phyloP scores from a whole-genome alignment of 2,888 invertebrate species.

The Brachyptera risi region DNA sequence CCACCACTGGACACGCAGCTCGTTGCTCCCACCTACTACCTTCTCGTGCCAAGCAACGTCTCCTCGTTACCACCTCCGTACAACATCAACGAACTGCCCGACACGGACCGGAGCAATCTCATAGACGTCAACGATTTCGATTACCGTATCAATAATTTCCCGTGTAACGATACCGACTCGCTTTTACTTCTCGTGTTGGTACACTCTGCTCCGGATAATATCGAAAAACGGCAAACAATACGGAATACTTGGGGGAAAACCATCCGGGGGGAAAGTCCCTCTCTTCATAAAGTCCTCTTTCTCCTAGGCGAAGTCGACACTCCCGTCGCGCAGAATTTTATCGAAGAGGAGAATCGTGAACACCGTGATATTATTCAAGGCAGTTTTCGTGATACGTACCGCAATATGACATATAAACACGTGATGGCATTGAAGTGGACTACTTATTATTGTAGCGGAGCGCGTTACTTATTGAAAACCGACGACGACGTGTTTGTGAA shows the following conservation, averaged over 20 bases:
- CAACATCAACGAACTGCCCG: slow-evolving; percentile 33
- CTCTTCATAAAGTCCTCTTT: slow-evolving; percentile 55
- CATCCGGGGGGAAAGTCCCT: neutral
- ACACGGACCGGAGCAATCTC: slow-evolving; percentile 44
- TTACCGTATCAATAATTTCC: slow-evolving; percentile 56
- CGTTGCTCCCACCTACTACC: slow-evolving; percentile 27
- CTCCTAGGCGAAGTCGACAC: slow-evolving; percentile 56
- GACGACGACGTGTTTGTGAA: slow-evolving; percentile 51
- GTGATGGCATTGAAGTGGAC: slow-evolving; percentile 79
- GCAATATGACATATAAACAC: slow-evolving; percentile 81
- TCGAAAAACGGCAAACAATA: slow-evolving; percentile 60
- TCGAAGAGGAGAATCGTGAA: slow-evolving; percentile 52
- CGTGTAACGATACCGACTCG: slow-evolving; percentile 48
- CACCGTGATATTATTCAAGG: slow-evolving; percentile 72
- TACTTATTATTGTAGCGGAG: slow-evolving; percentile 62
- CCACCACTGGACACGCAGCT: neutral
- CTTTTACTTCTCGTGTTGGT: slow-evolving; percentile 61
- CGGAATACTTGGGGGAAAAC: slow-evolving; percentile 60
- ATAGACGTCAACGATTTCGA: slow-evolving; percentile 59
- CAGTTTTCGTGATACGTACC: slow-evolving; percentile 69
- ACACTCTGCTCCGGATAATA: slow-evolving; percentile 64
- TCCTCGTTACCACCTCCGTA: slow-evolving; percentile 28
- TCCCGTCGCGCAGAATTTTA: slow-evolving; percentile 39
- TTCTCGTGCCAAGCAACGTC: slow-evolving; percentile 30
- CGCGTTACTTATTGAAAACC: slow-evolving; percentile 52